These are phyloP conservation scores for Heliconius congener DNA, from an alignment of 1,140 invertebrate genomes.

Conservation along the genomic window DNA sequence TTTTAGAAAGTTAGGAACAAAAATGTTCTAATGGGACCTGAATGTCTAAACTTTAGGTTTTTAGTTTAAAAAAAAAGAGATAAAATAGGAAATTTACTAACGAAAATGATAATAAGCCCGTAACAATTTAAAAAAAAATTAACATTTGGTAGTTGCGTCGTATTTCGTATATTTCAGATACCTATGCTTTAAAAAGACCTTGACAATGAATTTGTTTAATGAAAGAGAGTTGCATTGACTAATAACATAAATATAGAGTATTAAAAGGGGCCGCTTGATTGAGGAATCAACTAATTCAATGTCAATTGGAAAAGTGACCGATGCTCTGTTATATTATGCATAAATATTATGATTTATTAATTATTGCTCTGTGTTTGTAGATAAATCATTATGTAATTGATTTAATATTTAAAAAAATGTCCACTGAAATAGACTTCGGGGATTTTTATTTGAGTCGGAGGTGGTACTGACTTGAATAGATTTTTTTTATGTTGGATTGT, in stretches of 20 bases:
- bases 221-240: constrained; percentile 35
- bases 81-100: neutral
- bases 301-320: constrained; percentile 62
- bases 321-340: constrained; percentile 11
- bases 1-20: no score
- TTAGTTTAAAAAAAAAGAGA: neutral
- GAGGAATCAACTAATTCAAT: constrained; percentile 74
- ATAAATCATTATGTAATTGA: no score
- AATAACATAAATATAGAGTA: constrained; percentile 61
- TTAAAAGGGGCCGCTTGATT: constrained; percentile 66
- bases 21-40: no score
- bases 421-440: no score
- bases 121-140: neutral
- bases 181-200: constrained; percentile 28
- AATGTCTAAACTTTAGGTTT: no score
- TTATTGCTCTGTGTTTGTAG: no score
- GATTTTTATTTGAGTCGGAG: no score
- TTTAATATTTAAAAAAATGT: no score
- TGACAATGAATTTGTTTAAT: constrained; percentile 39
- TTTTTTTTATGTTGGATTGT: no score
- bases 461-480: no score
- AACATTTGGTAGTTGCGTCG: neutral
- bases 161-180: neutral
- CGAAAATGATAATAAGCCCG: no score
- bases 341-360: constrained; percentile 1